Percentiles rank a stretch among this genome's conserved stretches.
phyloP scores from a whole-genome alignment of 2,888 invertebrate species.

The Furcula furcula region DNA sequence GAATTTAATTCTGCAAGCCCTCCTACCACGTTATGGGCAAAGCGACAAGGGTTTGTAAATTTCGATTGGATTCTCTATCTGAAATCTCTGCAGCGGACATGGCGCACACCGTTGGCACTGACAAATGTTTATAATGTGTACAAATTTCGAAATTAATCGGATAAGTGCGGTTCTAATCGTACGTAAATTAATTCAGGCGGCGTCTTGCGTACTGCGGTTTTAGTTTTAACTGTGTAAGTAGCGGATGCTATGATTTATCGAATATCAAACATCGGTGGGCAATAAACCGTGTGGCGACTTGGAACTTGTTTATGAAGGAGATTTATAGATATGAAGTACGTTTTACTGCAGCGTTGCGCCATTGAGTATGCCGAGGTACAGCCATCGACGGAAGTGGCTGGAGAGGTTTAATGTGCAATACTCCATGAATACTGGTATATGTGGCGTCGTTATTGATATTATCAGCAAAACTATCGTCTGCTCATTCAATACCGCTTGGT shows the following conservation, averaged over 20 bases:
- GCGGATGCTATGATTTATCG: conserved; percentile 74
- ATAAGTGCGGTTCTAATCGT: conserved; percentile 48
- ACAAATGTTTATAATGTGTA: conserved; percentile 72
- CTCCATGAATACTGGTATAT: not conserved
- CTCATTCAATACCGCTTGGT: too few species aligned
- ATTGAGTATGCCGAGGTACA: conserved; percentile 37
- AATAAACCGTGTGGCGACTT: conserved; percentile 54
- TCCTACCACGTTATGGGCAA: conserved; percentile 75
- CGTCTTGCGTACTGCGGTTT: conserved; percentile 40
- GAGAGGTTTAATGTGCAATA: not conserved
- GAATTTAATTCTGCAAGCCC: conserved; percentile 73
- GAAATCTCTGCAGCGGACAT: conserved; percentile 66
- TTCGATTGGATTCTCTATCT: conserved; percentile 77
- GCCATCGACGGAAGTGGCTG: conserved; percentile 20
- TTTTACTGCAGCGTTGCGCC: conserved; percentile 53
- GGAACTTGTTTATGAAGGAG: conserved; percentile 59
- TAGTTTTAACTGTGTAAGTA: conserved; percentile 52
- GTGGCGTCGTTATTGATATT: not conserved
- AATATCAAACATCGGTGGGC: conserved; percentile 61
- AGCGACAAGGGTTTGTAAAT: conserved; percentile 78
- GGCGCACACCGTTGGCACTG: conserved; percentile 59
- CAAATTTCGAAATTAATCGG: conserved; percentile 72
- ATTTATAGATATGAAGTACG: conserved; percentile 59
- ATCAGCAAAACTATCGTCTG: too few species aligned
- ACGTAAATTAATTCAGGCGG: conserved; percentile 51